A percentile compares a stretch with the other conserved stretches of the same genome.
Conservation (phyloP, 2,797 vertebrate species). For the Aphelocoma californica region DNA sequence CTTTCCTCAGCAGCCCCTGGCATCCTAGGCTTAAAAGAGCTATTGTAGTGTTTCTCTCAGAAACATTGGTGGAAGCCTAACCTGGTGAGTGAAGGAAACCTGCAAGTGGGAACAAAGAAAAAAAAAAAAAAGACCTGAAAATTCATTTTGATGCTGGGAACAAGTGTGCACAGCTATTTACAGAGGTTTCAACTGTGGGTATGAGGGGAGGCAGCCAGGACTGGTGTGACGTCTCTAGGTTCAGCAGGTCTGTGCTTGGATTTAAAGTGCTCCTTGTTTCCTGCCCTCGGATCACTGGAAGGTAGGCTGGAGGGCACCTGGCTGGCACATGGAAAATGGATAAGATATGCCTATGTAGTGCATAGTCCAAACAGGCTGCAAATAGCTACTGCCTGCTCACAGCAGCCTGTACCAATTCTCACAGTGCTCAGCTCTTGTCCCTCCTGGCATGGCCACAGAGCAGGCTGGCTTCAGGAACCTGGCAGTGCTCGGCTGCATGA, state of each 20-base stretch:
- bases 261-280: neutral
- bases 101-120: neutral
- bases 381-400: neutral
- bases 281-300: neutral
- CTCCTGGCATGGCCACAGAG: neutral
- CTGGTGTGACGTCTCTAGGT: neutral
- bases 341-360: fast-evolving
- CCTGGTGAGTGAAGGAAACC: neutral
- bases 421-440: fast-evolving
- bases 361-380: neutral
- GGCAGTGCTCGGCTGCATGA: fast-evolving
- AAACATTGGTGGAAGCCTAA: neutral
- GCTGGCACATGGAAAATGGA: neutral
- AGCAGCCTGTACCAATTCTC: neutral
- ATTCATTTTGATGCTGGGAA: neutral
- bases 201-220: neutral
- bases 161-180: neutral
- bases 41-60: neutral
- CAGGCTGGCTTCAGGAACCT: neutral
- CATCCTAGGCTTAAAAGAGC: neutral
- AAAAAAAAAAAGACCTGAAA: neutral
- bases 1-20: neutral
- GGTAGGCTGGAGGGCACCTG: neutral
- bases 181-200: neutral
- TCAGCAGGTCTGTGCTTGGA: neutral